These are phyloP conservation scores for Parnassius orleans DNA, from an alignment of 2,888 invertebrate species.

Conservation along the genomic window DNA sequence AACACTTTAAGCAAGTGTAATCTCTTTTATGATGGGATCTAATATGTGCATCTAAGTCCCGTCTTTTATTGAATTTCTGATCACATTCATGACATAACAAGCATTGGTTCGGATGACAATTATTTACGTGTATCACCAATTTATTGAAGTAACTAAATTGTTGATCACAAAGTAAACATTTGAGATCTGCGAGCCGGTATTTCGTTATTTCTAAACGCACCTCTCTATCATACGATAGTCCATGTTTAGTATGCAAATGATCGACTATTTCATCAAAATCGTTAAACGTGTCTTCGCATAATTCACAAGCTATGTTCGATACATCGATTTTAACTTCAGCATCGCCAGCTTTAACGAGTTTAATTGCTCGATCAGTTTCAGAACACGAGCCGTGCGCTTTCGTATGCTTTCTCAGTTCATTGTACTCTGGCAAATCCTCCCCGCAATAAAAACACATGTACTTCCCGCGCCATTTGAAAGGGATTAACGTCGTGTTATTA, in stretches of 20 bases:
- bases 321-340: slow-evolving; percentile 65
- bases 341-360: slow-evolving; percentile 52
- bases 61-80: slow-evolving; percentile 53
- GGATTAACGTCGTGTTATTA: slow-evolving; percentile 66
- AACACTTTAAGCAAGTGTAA: slow-evolving; percentile 53
- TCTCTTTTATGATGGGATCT: slow-evolving; percentile 49
- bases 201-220: slow-evolving; percentile 45
- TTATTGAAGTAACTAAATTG: slow-evolving; percentile 47
- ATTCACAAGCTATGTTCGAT: slow-evolving; percentile 53
- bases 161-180: slow-evolving; percentile 55
- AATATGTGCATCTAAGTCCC: slow-evolving; percentile 52
- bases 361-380: slow-evolving; percentile 50
- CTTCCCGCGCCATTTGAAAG: slow-evolving; percentile 68
- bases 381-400: slow-evolving; percentile 52
- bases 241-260: slow-evolving; percentile 55
- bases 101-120: slow-evolving; percentile 45
- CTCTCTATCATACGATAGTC: slow-evolving; percentile 46
- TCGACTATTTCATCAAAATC: slow-evolving; percentile 42
- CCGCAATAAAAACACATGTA: slow-evolving; percentile 69
- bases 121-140: slow-evolving; percentile 57
- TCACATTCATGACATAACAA: slow-evolving; percentile 51
- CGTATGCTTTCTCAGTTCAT: slow-evolving; percentile 52
- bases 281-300: slow-evolving; percentile 45
- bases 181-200: slow-evolving; percentile 55
- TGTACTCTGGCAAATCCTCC: slow-evolving; percentile 44